Conservation (phyloP, 2,113 vertebrate species). For the Tachycineta bicolor region DNA sequence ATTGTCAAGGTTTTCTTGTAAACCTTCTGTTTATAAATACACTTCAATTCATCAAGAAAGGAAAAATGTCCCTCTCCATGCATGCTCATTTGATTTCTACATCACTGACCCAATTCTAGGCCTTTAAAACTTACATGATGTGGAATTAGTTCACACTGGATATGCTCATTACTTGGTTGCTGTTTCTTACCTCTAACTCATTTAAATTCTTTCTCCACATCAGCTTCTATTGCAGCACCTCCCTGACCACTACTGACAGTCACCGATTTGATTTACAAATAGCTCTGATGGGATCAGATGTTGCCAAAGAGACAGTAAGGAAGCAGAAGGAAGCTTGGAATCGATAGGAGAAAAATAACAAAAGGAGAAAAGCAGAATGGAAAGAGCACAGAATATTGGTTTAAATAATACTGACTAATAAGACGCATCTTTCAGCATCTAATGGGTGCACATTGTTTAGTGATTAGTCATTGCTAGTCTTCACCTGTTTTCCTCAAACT, state of each 20-base stretch:
- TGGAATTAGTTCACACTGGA: not conserved
- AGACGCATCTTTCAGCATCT: not conserved
- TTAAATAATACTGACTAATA: not conserved
- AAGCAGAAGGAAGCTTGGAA: not conserved
- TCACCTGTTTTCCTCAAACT: not conserved
- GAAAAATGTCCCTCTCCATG: not conserved
- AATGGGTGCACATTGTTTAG: not conserved
- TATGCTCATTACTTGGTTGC: not conserved
- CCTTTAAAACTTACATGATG: not conserved
- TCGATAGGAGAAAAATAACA: not conserved
- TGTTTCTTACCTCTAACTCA: not conserved
- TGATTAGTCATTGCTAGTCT: not conserved
- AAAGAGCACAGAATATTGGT: not conserved
- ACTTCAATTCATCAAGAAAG: not conserved
- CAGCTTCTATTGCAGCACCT: slow-evolving; percentile 40
- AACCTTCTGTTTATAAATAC: not conserved
- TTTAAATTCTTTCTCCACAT: slow-evolving; percentile 38
- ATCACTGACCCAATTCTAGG: not conserved
- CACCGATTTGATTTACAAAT: slow-evolving; percentile 49
- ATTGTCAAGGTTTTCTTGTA: not conserved
- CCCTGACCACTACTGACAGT: not conserved
- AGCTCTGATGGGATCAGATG: slow-evolving; percentile 13
- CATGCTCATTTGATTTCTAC: not conserved
- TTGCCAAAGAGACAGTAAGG: not conserved
- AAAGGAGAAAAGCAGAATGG: not conserved